Evolutionary conservation across 2,888 invertebrate species (phyloP).

Genomic region (Nymphalis polychloros): DNA sequence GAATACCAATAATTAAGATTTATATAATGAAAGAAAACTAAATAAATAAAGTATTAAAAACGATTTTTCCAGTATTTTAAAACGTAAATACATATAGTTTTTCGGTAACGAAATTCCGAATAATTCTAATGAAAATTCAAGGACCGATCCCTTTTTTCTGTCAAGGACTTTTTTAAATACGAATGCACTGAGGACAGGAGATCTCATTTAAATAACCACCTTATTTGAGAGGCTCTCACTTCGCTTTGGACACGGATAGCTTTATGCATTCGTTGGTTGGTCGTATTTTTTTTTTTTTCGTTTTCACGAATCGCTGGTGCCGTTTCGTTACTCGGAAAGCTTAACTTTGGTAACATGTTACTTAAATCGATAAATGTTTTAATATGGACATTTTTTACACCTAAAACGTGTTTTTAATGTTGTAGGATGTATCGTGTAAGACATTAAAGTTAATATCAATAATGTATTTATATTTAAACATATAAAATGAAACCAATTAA

Average conservation of each 20-base stretch:
- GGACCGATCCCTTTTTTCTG: constrained; percentile 12
- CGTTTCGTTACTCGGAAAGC: constrained; percentile 17
- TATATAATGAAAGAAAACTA: background rate
- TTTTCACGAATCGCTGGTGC: constrained; percentile 41
- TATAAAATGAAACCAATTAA: background rate
- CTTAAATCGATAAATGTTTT: constrained; percentile 11
- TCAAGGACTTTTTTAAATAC: constrained; percentile 54
- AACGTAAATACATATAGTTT: background rate
- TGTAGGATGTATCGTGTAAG: background rate
- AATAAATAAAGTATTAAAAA: no score
- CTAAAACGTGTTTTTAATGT: background rate
- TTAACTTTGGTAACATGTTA: constrained; percentile 18
- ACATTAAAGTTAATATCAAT: background rate
- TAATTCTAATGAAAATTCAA: constrained; percentile 12
- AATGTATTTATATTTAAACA: background rate
- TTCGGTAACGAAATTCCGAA: background rate
- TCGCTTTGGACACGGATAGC: constrained; percentile 58
- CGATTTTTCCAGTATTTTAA: no score
- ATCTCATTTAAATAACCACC: constrained; percentile 72
- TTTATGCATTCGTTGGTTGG: constrained; percentile 57
- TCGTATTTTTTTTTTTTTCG: constrained; percentile 37
- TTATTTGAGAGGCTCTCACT: constrained; percentile 67
- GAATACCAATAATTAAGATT: background rate
- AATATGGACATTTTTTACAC: background rate
- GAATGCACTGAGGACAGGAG: constrained; percentile 57